These are phyloP conservation scores for Pongo abelii DNA, from an alignment of 2,113 vertebrate genomes.

Conservation along the genomic window DNA sequence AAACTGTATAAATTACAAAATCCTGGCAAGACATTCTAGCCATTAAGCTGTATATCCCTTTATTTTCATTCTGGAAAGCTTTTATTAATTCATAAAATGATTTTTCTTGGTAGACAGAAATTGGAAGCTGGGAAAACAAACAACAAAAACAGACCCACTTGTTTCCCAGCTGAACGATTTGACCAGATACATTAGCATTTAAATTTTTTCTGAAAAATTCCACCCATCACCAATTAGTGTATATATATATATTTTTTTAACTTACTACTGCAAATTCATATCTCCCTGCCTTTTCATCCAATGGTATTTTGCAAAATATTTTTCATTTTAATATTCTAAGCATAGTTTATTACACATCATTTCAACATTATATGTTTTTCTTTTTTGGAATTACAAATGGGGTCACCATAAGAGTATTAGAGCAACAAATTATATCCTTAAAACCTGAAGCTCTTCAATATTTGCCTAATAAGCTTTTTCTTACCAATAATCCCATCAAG, in stretches of 20 bases:
- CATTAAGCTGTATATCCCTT: background rate
- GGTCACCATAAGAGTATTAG: background rate
- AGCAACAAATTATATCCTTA: background rate
- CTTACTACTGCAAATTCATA: background rate
- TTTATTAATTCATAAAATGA: constrained; percentile 71
- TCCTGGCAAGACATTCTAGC: constrained; percentile 28
- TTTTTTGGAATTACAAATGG: constrained; percentile 14
- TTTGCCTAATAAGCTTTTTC: background rate
- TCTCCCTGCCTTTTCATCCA: constrained; percentile 36
- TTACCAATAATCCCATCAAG: background rate
- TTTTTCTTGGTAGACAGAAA: constrained; percentile 58
- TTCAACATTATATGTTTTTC: background rate
- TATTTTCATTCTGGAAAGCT: constrained; percentile 63
- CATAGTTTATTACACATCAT: background rate
- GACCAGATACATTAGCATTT: constrained; percentile 62
- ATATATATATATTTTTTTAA: constrained; percentile 37
- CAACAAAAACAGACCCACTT: constrained; percentile 54
- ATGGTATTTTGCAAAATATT: constrained; percentile 15
- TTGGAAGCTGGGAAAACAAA: constrained; percentile 56
- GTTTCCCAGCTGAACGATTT: constrained; percentile 66
- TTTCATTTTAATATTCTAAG: constrained; percentile 48
- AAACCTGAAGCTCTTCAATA: background rate
- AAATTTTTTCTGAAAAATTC: constrained; percentile 64
- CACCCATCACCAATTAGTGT: constrained; percentile 22
- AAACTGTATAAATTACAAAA: constrained; percentile 43